Conservation (phyloP, 2,797 vertebrate species). For the Capromys pilorides region DNA sequence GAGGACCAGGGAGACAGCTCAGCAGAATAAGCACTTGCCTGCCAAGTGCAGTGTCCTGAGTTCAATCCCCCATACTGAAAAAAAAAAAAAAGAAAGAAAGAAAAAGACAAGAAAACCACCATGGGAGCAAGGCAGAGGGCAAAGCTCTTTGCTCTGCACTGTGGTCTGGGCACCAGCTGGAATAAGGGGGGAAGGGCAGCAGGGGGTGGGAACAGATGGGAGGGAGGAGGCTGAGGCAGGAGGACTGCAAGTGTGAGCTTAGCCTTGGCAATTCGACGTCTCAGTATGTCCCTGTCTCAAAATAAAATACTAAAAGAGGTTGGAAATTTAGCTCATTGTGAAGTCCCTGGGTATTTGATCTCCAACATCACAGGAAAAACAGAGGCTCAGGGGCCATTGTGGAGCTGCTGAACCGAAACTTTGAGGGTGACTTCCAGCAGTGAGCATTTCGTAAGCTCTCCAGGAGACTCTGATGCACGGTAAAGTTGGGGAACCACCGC, state of each 20-base stretch:
- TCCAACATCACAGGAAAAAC: neutral
- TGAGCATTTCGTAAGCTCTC: neutral
- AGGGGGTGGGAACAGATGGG: accelerated
- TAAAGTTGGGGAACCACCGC: neutral
- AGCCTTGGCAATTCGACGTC: neutral
- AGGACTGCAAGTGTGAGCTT: neutral
- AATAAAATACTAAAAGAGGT: neutral
- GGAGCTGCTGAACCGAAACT: neutral
- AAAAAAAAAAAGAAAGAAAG: too few species aligned
- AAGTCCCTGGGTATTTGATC: neutral
- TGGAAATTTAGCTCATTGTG: neutral
- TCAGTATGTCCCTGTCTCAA: neutral
- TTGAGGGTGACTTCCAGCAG: neutral
- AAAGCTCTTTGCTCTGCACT: neutral
- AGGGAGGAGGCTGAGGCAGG: neutral
- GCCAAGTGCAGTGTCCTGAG: too few species aligned
- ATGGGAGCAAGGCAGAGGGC: neutral
- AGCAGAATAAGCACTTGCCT: too few species aligned
- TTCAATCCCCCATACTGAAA: too few species aligned
- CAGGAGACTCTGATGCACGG: neutral
- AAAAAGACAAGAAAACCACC: too few species aligned
- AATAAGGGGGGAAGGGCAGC: neutral
- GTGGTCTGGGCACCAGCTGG: neutral
- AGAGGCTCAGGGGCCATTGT: neutral
- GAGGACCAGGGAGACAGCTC: too few species aligned